phyloP scores from a whole-genome alignment of 2,113 vertebrate genomes.

The Laterallus jamaicensis region DNA sequence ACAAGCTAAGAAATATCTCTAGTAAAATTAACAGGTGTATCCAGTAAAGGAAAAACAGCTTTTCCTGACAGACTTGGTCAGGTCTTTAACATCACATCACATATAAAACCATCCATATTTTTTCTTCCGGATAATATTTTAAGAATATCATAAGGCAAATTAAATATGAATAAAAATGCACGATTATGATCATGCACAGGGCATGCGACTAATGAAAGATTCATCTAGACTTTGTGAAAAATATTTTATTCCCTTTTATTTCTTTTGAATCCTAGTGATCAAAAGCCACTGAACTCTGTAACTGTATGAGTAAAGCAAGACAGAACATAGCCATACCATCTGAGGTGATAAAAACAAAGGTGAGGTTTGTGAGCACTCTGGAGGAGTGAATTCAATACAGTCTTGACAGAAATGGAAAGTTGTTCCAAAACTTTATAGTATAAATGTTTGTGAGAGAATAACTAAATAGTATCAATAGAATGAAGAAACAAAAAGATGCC shows the following conservation, averaged over 20 bases:
- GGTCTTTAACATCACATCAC: background rate
- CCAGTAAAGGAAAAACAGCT: background rate
- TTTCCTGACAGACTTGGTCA: background rate
- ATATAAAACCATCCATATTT: background rate
- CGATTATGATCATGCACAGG: background rate
- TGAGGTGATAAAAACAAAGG: background rate
- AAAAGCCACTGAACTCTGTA: background rate
- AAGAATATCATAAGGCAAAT: background rate
- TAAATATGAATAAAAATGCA: background rate
- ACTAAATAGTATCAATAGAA: background rate
- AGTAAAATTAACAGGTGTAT: background rate
- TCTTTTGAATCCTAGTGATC: background rate
- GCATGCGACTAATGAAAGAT: background rate
- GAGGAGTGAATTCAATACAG: background rate
- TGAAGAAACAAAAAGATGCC: background rate
- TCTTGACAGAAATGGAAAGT: background rate
- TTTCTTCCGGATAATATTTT: background rate
- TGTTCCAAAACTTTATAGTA: background rate
- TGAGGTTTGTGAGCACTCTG: background rate
- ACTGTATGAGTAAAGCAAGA: background rate
- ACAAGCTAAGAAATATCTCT: background rate
- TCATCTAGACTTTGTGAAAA: background rate
- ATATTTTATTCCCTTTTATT: background rate
- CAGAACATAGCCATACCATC: background rate
- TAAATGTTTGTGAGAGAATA: background rate